Evolutionary conservation across 2,888 invertebrate species (phyloP), one percentile per base, ranked within the genome.

Genomic region (Ornithoptera priamus): DNA sequence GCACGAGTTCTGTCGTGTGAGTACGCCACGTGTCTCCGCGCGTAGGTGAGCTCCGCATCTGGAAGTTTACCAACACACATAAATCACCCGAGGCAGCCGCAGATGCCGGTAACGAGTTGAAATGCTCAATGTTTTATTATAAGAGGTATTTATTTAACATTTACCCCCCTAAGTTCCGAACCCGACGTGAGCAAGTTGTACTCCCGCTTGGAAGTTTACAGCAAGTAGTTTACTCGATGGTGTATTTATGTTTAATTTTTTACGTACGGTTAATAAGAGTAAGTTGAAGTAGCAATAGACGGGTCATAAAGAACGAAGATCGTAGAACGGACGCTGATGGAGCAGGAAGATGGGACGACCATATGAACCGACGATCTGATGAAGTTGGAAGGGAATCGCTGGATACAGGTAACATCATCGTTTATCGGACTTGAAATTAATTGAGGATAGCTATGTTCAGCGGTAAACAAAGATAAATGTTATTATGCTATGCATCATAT

Each of bases 21-120:
- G 56, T 20, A n/a, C 59, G 64, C 22, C 67, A 50, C 65, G 67
- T 72, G 60, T 71, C 72, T 46, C 15, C 46, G 46, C 46, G 66
- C 65, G 56, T 60, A 68, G 68, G 68, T 68, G 53, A 46, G 30
- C 62, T 68, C 62, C 58, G 68, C 68, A 68, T 68, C 50, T n/a
- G 59, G 46, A 46, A 64, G 24, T 68, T 39, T 36, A 46, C 20
- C 22, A 64, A 64, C 58, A 60, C 36, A 71, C 70, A 74, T 74
- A 68, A 70, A 74, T 72, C 74, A 72, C 8, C 71, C 58, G 39
- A n/a, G 65, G 65, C 72, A 56, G 46, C 57, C 30, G 66, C 74
- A 74, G 75, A 73, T 75, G 75, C 63, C 69, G 70, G 72, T 74
- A 74, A 73, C 72, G 73, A 73, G 72, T 67, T 65, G 61, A 70